phyloP scores from a whole-genome alignment of 2,888 invertebrate genomes.

The Xylota sylvarum region DNA sequence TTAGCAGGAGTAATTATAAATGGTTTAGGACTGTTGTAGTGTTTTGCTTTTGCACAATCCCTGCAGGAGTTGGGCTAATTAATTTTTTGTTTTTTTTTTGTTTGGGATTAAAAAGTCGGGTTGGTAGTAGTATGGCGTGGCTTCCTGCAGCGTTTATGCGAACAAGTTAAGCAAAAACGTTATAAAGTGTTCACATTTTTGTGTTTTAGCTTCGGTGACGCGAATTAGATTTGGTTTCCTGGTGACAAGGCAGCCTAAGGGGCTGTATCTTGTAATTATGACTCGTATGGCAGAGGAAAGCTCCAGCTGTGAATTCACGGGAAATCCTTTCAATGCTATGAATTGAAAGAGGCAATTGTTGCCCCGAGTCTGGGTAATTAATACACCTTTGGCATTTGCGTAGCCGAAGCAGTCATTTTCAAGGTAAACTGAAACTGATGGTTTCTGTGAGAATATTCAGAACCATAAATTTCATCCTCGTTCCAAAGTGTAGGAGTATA shows the following conservation, averaged over 20 bases:
- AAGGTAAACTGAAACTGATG: slow-evolving; percentile 7
- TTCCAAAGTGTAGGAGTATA: background rate
- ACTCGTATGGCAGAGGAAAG: background rate
- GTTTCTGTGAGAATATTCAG: background rate
- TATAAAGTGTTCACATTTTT: background rate
- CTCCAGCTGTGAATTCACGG: background rate
- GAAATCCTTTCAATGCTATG: slow-evolving; percentile 2
- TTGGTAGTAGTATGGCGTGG: no score
- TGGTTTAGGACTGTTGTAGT: background rate
- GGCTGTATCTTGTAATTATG: background rate
- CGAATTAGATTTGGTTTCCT: background rate
- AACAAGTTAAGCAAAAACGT: background rate
- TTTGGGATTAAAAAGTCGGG: background rate
- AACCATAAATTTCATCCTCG: background rate
- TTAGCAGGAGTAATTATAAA: slow-evolving; percentile 36
- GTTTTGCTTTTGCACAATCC: slow-evolving; percentile 2
- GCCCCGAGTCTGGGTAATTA: background rate
- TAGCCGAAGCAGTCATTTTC: slow-evolving; percentile 8
- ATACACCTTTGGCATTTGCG: slow-evolving; percentile 2
- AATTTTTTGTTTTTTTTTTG: slow-evolving; percentile 16
- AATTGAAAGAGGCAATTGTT: background rate
- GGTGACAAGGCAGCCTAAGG: background rate
- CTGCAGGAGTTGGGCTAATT: slow-evolving; percentile 25
- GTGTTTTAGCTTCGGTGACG: background rate
- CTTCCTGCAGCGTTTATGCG: background rate